A percentile compares a stretch with the other conserved stretches of the same genome.
Evolutionary conservation across 2,888 invertebrate species (phyloP).

Genomic region (Drosophila macrothrix): DNA sequence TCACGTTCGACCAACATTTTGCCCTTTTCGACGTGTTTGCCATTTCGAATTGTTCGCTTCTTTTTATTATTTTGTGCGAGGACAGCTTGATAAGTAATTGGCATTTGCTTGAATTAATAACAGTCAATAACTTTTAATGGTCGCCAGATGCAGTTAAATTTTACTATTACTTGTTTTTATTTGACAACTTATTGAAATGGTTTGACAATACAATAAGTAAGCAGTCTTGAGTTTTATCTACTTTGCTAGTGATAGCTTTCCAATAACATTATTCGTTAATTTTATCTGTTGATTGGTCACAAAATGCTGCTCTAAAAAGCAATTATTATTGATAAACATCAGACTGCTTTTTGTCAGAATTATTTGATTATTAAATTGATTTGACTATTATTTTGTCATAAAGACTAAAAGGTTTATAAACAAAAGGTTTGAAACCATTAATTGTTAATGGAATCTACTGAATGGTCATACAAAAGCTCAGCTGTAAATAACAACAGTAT

Average conservation of each 20-base stretch:
- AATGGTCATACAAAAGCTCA: not conserved
- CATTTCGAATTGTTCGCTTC: slow-evolving; percentile 47
- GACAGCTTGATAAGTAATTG: not conserved
- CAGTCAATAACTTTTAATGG: not conserved
- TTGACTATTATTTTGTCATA: not conserved
- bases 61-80: slow-evolving; percentile 21
- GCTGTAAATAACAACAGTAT: not conserved
- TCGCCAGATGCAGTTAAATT: not conserved
- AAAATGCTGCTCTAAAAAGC: not conserved
- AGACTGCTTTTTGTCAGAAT: not conserved
- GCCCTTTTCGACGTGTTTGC: slow-evolving; percentile 63
- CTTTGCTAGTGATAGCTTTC: not conserved
- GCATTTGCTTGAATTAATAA: not conserved
- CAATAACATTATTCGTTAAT: not conserved
- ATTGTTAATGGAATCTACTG: not conserved
- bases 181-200: not conserved
- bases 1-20: slow-evolving; percentile 51
- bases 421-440: not conserved
- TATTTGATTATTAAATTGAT: not conserved
- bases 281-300: not conserved
- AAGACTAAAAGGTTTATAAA: not conserved
- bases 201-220: not conserved
- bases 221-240: too few relatives aligned
- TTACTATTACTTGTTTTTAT: not conserved
- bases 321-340: not conserved